Evolutionary conservation across 2,797 vertebrate species (phyloP).

Genomic region (Mormyrops attenuatus): DNA sequence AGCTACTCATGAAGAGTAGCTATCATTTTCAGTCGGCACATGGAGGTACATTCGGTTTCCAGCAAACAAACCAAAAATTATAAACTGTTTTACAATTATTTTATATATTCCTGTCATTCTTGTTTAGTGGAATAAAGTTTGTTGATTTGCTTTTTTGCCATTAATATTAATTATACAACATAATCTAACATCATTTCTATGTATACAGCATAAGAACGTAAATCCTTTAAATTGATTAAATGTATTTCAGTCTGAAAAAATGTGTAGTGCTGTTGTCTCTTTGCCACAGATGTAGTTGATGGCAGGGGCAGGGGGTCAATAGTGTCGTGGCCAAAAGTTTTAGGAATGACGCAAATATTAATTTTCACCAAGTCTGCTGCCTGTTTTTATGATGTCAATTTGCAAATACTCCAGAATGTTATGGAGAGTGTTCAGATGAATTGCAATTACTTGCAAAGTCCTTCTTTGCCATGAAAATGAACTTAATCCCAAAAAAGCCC

Average conservation of each 20-base stretch:
- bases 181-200: background rate
- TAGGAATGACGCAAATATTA: too few relatives aligned
- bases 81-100: background rate
- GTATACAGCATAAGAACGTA: background rate
- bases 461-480: too few relatives aligned
- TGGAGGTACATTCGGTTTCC: background rate
- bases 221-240: background rate
- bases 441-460: too few relatives aligned
- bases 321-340: too few relatives aligned
- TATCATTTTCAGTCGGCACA: background rate
- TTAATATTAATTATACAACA: background rate
- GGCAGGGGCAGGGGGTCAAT: background rate
- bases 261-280: background rate
- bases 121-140: background rate
- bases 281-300: background rate
- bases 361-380: too few relatives aligned
- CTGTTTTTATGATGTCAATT: too few relatives aligned
- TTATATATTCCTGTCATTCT: background rate
- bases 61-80: background rate
- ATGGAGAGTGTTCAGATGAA: too few relatives aligned
- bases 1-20: background rate
- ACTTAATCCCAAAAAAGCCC: too few relatives aligned
- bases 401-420: too few relatives aligned
- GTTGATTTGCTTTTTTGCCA: background rate
- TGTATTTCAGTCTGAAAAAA: background rate